These are phyloP conservation scores for Apotomis betuletana DNA, from an alignment of 2,888 invertebrate genomes.

Conservation along the genomic window DNA sequence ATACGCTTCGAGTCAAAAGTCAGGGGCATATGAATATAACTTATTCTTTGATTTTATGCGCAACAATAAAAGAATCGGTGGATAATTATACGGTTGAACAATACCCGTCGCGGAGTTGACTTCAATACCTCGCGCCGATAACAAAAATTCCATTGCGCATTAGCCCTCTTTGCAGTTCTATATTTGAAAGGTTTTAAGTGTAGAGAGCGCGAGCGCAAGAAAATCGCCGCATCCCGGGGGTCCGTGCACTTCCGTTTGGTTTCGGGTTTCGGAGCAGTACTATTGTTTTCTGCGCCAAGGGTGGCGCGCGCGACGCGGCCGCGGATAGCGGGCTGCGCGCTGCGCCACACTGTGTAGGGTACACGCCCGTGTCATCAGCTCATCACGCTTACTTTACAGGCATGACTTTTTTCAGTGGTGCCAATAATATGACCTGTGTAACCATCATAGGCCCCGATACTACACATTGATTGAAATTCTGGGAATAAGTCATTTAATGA, in stretches of 20 bases:
- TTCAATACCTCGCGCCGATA: conserved; percentile 71
- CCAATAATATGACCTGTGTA: too few relatives aligned
- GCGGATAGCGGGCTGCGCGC: conserved; percentile 38
- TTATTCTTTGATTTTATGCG: conserved; percentile 79
- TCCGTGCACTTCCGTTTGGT: conserved; percentile 79
- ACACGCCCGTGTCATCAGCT: conserved; percentile 11
- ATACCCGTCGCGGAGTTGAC: conserved; percentile 72
- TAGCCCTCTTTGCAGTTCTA: conserved; percentile 67
- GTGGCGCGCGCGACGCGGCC: conserved; percentile 52
- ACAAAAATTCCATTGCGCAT: conserved; percentile 68
- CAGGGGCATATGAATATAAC: conserved; percentile 77
- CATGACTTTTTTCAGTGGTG: too few relatives aligned
- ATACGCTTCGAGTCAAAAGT: conserved; percentile 77
- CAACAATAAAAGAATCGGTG: conserved; percentile 74
- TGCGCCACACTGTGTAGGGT: conserved; percentile 33
- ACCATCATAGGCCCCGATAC: too few relatives aligned
- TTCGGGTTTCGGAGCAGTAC: conserved; percentile 67
- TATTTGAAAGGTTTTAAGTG: conserved; percentile 56
- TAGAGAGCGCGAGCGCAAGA: conserved; percentile 73
- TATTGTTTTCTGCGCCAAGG: conserved; percentile 72
- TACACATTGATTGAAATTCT: too few relatives aligned
- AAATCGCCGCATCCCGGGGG: conserved; percentile 78
- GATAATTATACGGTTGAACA: conserved; percentile 81
- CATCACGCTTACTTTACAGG: too few relatives aligned
- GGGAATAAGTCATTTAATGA: too few relatives aligned